phyloP scores from a whole-genome alignment of 1,140 invertebrate species.

The Zelostemma sp. region DNA sequence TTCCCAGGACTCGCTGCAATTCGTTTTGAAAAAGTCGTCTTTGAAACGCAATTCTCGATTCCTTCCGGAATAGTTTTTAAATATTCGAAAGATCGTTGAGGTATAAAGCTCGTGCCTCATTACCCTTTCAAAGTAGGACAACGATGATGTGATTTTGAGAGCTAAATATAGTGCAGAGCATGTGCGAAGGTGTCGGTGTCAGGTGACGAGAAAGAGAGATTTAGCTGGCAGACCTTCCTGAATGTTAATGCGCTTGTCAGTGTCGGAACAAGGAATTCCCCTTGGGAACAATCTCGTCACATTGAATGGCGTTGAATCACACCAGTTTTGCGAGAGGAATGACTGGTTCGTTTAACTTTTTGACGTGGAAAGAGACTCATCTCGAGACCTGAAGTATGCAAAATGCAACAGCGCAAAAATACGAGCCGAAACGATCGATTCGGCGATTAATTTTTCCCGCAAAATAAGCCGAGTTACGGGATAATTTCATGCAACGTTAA shows the following conservation, averaged over 20 bases:
- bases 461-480: no score
- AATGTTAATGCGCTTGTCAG: conserved; percentile 45
- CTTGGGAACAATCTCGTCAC: conserved; percentile 45
- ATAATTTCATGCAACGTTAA: conserved; percentile 8
- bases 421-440: conserved; percentile 10
- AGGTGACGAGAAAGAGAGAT: conserved; percentile 40
- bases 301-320: conserved; percentile 34
- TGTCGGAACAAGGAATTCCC: conserved; percentile 45
- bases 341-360: conserved; percentile 22
- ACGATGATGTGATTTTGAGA: neutral
- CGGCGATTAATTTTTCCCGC: no score
- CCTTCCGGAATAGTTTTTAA: no score
- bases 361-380: conserved; percentile 11
- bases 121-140: neutral
- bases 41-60: no score
- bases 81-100: no score
- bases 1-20: no score
- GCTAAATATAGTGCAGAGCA: neutral
- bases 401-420: neutral
- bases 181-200: conserved; percentile 21
- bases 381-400: no score
- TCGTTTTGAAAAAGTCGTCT: no score
- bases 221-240: conserved; percentile 30
- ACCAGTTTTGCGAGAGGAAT: conserved; percentile 25
- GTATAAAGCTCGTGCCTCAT: no score